Conservation (phyloP, 2,888 invertebrate species). For the Leptarthrus brevirostris region DNA sequence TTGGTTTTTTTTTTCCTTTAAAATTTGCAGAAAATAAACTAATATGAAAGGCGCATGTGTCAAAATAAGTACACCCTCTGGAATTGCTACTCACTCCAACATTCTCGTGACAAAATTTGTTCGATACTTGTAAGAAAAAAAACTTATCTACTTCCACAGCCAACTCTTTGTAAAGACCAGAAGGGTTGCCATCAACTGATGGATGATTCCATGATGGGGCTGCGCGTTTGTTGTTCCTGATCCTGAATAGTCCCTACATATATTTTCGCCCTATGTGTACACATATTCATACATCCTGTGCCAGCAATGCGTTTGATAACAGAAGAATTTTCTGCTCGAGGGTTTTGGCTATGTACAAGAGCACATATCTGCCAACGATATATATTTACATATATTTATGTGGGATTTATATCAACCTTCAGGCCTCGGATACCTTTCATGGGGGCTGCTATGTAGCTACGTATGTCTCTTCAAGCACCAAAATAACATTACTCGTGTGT, state of each 20-base stretch:
- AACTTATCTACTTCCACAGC: slow-evolving; percentile 26
- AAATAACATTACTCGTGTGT: slow-evolving; percentile 35
- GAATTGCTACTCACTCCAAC: neutral
- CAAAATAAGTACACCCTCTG: neutral
- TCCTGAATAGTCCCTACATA: slow-evolving; percentile 25
- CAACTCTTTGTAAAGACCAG: slow-evolving; percentile 14
- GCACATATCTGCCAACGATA: slow-evolving; percentile 7
- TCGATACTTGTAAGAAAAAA: slow-evolving; percentile 29
- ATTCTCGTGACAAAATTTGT: slow-evolving; percentile 13
- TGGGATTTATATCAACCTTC: slow-evolving; percentile 3
- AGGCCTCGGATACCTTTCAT: slow-evolving; percentile 24
- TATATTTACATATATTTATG: slow-evolving; percentile 31
- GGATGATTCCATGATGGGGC: slow-evolving; percentile 30
- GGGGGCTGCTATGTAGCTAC: slow-evolving; percentile 1
- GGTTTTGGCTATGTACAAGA: slow-evolving; percentile 25
- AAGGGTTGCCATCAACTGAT: slow-evolving; percentile 38
- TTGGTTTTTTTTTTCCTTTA: neutral
- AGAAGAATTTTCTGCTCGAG: slow-evolving; percentile 46
- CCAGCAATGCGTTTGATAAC: slow-evolving; percentile 32
- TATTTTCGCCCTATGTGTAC: neutral
- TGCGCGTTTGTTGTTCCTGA: slow-evolving; percentile 46
- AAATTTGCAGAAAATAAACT: neutral
- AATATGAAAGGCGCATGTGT: slow-evolving; percentile 1
- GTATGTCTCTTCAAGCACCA: slow-evolving; percentile 2
- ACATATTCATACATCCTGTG: neutral